phyloP scores from a whole-genome alignment of 2,888 invertebrate genomes.

The Clitarchus hookeri region DNA sequence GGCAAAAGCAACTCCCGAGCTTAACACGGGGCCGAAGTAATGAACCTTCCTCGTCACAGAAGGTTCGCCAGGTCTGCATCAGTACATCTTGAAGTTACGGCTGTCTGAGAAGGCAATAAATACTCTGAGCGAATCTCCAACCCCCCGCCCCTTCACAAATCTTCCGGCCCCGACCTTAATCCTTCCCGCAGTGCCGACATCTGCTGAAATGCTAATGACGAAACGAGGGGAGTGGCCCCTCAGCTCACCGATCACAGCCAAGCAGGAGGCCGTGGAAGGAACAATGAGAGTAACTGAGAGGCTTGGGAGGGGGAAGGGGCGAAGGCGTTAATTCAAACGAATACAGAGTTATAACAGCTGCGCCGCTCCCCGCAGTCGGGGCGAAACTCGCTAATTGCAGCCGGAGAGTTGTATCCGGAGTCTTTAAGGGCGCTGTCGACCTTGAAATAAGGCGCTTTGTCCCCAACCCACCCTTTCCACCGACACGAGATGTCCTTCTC shows the following conservation, averaged over 20 bases:
- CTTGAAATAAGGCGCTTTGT: not conserved
- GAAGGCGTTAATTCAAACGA: too few relatives aligned
- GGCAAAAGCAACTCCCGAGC: too few relatives aligned
- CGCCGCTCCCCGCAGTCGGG: not conserved
- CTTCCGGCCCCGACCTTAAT: not conserved
- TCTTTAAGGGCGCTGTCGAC: not conserved
- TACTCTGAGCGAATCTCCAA: too few relatives aligned
- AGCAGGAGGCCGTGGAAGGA: not conserved
- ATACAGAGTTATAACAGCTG: not conserved
- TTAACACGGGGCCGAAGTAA: too few relatives aligned
- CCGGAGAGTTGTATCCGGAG: not conserved
- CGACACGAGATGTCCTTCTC: too few relatives aligned
- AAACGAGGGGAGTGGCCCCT: not conserved
- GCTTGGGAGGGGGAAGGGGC: too few relatives aligned
- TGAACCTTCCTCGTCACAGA: too few relatives aligned
- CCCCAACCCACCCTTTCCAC: too few relatives aligned
- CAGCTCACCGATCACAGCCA: not conserved
- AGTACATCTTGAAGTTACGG: too few relatives aligned
- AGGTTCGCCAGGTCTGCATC: too few relatives aligned
- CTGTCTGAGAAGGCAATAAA: too few relatives aligned
- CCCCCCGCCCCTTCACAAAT: too few relatives aligned
- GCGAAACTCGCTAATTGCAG: not conserved
- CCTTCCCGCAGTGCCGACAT: not conserved
- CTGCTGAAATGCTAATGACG: not conserved
- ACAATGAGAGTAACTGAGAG: not conserved